Conservation (phyloP, 2,113 vertebrate species). For the Erinaceus europaeus region DNA sequence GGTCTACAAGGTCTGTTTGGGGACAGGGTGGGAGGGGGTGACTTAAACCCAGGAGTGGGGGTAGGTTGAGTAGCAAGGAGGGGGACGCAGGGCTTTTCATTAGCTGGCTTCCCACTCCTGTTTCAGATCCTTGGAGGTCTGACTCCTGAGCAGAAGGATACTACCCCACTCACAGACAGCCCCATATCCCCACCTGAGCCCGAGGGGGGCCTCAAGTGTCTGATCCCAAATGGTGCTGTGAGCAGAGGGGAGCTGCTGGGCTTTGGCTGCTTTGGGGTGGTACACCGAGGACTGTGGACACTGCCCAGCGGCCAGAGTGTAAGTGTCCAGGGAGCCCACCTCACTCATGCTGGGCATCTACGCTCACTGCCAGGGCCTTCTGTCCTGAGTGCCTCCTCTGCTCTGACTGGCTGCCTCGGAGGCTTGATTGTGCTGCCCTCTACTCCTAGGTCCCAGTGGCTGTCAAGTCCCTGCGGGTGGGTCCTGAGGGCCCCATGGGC, state of each 20-base stretch:
- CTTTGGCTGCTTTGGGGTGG: conserved; percentile 90
- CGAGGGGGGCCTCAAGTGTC: conserved; percentile 81
- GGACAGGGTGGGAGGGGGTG: background rate
- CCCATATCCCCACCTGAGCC: conserved; percentile 62
- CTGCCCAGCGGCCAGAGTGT: conserved; percentile 84
- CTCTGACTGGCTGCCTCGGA: background rate
- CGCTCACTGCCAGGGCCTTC: background rate
- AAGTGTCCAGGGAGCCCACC: conserved; percentile 57
- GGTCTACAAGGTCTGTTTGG: conserved; percentile 82
- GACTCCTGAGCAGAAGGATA: conserved; percentile 75
- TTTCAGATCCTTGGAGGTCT: conserved; percentile 77
- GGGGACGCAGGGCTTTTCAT: background rate
- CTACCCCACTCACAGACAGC: background rate
- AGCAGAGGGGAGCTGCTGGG: conserved; percentile 85
- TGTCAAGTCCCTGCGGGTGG: conserved; percentile 86
- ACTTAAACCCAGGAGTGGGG: background rate
- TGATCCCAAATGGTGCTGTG: conserved; percentile 90
- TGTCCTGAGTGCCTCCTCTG: background rate
- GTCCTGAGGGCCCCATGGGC: conserved; percentile 64
- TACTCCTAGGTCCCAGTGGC: conserved; percentile 85
- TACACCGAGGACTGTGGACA: conserved; percentile 88
- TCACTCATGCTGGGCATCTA: background rate
- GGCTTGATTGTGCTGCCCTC: background rate
- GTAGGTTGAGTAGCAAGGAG: background rate
- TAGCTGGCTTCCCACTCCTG: background rate